Evolutionary conservation across 2,113 vertebrate genomes (phyloP).

Genomic region (Cheirogaleus medius): DNA sequence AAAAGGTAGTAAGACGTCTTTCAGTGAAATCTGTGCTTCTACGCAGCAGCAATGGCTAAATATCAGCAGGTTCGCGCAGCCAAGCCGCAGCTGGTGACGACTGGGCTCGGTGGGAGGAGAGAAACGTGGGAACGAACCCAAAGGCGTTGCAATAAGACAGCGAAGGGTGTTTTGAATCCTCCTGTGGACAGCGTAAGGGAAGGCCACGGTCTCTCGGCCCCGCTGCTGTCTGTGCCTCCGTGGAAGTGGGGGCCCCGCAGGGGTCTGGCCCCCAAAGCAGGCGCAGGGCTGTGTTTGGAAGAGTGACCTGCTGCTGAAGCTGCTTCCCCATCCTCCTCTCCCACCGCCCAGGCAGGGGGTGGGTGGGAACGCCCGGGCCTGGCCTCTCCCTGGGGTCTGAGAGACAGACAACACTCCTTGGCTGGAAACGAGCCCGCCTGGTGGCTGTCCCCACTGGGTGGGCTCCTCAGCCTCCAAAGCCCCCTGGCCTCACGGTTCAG

Average conservation of each 20-base stretch:
- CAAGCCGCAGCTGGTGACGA: accelerated
- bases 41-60: accelerated
- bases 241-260: accelerated
- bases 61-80: accelerated
- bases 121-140: neutral
- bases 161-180: accelerated
- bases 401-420: neutral
- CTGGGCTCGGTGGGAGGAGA: accelerated
- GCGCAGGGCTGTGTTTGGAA: too few species aligned
- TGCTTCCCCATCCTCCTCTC: neutral
- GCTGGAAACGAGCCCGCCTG: neutral
- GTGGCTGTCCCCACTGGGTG: neutral
- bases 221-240: accelerated
- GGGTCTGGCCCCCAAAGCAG: accelerated
- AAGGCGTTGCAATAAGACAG: accelerated
- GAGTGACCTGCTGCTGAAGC: too few species aligned
- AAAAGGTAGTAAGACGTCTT: neutral
- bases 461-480: neutral
- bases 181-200: accelerated
- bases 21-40: neutral
- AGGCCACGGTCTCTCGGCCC: accelerated
- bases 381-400: neutral
- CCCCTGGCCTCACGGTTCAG: neutral
- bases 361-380: neutral
- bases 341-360: neutral